Evolutionary conservation across 2,888 invertebrate genomes (phyloP).

Genomic region (Gibbula magus): DNA sequence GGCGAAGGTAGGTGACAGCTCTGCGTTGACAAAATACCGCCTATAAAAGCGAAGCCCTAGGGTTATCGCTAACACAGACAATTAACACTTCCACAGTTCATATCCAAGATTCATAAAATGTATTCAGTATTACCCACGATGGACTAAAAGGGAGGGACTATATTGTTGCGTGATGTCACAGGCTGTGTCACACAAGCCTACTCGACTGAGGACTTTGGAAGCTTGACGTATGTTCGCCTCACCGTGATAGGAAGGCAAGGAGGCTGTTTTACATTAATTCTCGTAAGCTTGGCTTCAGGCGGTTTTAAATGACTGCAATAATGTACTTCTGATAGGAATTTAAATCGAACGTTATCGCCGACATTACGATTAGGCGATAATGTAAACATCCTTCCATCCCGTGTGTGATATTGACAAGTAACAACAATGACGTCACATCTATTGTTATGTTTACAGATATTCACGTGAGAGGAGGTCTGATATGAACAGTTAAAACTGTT

Average conservation of each 20-base stretch:
- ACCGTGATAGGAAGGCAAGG: background rate
- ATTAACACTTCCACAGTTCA: background rate
- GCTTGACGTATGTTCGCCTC: background rate
- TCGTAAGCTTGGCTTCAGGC: background rate
- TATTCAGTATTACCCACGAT: background rate
- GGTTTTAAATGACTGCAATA: background rate
- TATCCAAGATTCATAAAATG: no score
- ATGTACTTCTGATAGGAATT: background rate
- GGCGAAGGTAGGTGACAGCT: background rate
- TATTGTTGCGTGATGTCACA: background rate
- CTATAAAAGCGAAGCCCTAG: no score
- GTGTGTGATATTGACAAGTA: background rate
- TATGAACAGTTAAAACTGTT: background rate
- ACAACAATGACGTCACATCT: background rate
- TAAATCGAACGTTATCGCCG: background rate
- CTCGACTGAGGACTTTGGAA: conserved; percentile 3
- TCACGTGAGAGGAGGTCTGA: background rate
- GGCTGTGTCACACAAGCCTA: background rate
- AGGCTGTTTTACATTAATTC: background rate
- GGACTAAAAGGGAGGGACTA: background rate
- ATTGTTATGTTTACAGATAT: background rate
- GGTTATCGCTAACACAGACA: background rate
- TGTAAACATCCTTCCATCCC: background rate
- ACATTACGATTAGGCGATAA: background rate
- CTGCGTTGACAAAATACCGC: background rate